Base-by-base conservation (phyloP, 2,888 invertebrate species). In the Lumbricus terrestris region DNA sequence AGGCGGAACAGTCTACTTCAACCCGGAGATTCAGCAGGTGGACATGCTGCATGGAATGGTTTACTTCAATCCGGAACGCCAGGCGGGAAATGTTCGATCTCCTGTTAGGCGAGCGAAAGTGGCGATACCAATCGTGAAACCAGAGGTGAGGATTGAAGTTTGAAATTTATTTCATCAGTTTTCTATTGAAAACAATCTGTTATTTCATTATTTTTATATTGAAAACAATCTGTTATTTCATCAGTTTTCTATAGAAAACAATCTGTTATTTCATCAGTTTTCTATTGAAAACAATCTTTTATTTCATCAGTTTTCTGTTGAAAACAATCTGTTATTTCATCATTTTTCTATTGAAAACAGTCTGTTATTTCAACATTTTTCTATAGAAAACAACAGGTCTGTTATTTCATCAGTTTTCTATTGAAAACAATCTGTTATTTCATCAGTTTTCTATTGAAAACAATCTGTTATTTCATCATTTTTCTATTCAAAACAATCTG, bases 61-160 rank as follows among this genome's bases (percentile, higher is more conserved):
- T 0, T 94, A 93, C 92, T 94, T 93, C 90, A 91, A 92, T n/a
- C 93, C 93, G 0, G 93, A 93, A 82, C 90, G 92, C 54, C 93
- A 93, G 91, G 89, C 40, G 40, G 89, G 89, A 8, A 90, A 42
- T 11, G 89, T 88, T 13, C 35, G 91, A 89, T 93, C 93, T 37
- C 93, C 93, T 23, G 93, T 93, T 18, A 91, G 93, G 42, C 90
- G 94, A 89, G 93, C 93, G 20, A 94, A 94, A 90, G 93, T 93
- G 40, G 94, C 94, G 23, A 93, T 94, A 90, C 94, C 94, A 35
- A 94, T 94, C 90, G 93, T 94, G 13, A 93, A 94, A 90, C 94
- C 94, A 90, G 92, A 93, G 93, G 94, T 94, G 92, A 90, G 90
- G 1, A 85, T 33, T 20, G n/a, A 1, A 16, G 11, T 83, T 83